Base-by-base conservation (phyloP, 2,888 invertebrate genomes). In the Aphodius sticticus region DNA sequence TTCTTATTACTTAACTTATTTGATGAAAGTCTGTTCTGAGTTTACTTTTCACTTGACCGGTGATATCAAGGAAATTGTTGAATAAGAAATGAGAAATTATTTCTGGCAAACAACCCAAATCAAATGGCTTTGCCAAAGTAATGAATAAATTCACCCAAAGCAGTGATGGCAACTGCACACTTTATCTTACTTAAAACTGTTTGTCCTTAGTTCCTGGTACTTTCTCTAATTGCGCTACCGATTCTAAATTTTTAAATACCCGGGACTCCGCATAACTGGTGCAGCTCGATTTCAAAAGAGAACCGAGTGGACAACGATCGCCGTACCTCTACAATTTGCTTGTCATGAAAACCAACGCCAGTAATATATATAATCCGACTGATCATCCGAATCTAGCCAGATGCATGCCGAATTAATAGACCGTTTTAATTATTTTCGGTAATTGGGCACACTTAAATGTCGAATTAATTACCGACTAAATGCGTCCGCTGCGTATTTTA, bases 341-440 rank as follows among this genome's bases (percentile, higher is more conserved):
- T 12, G 53, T 9, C 53, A 53, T 53, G 53, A 53, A 3, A 53
- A 53, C 12, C 53, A 12, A 53, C 53, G 12, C 53, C 6, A 1
- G 53, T 12, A 53, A 53, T 53, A 53, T 53, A 53, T 53, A 5
- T 7, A 53, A 53, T 53, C 12, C 6, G 53, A 53, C 53, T 53
- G 53, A 9, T 9, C 53, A 12, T 53, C 53, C 53, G 12, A 53
- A 9, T 53, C 53, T 9, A 53, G 12, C 53, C 7, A 53, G 7
- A 9, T 12, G 1, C 53, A 12, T 53, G 53, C 53, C 53, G 12
- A 53, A 53, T 53, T 53, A 53, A 53, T 53, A 53, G 53, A 53
- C 53, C 53, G 53, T 53, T 53, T 53, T 53, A 53, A 53, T 53
- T 53, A 53, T 53, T 53, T 53, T 53, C 53, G 53, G 53, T 53